Evolutionary conservation across 2,888 invertebrate species (phyloP), one percentile per base, ranked within the genome.

Genomic region (Cephalotes varians): DNA sequence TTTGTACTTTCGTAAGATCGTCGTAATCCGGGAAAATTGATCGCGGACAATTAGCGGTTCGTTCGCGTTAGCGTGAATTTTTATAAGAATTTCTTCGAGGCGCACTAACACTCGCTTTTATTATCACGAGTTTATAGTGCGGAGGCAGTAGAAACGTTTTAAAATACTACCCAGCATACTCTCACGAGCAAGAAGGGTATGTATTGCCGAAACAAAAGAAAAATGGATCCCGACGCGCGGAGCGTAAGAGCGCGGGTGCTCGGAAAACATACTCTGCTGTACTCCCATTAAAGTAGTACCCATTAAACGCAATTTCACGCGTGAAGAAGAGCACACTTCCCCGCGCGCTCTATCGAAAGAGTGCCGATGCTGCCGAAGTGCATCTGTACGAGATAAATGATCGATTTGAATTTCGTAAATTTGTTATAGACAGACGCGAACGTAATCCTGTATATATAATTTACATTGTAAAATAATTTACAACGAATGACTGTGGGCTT

Each of bases 301-400:
- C 47, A 58, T 77, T 77, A 77, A 71, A 58, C 31, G 44, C 40
- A 71, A 79, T 79, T 71, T 56, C 34, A 71, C 44, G 44, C 40
- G 25, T 31, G 56, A 25, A 18, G 40, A 40, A 40, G 40, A 21
- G 44, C 21, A 28, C n/a, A 25, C 10, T 44, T 54, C 31, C 40
- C 1, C 40, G 40, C 18, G 49, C 25, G 34, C 10, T 51, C 51
- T 37, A 54, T 67, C 40, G 25, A 56, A 71, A 47, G 34, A 54
- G 18, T 34, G 56, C 69, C 25, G 44, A 69, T 21, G 34, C 40
- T 2, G 28, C 28, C 25, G 1, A 62, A 62, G 18, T 40, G 69
- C 37, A 67, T 34, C 18, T 40, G 47, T 54, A 28, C 49, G 65
- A 31, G 40, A 12, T 34, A 54, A 67, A 76, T 9, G 31, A 6